Conservation (phyloP, 2,888 invertebrate species). For the Trypoxylon attenuatum region DNA sequence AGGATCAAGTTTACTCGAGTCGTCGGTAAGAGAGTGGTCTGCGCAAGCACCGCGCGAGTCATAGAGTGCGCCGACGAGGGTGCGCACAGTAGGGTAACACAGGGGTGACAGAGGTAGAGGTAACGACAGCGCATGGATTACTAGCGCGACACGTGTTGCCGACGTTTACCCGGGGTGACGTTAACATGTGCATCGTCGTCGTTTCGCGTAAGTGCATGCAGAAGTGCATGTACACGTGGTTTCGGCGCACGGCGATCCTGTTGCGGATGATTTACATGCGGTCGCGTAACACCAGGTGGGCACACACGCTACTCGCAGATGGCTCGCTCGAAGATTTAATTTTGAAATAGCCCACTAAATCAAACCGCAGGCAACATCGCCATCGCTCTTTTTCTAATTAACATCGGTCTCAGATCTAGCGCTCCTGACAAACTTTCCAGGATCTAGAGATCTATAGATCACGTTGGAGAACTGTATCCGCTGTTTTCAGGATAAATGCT, state of each 20-base stretch:
- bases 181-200: slow-evolving; percentile 55
- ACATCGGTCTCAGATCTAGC: no score
- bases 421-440: not conserved
- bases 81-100: slow-evolving; percentile 22
- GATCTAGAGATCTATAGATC: no score
- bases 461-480: no score
- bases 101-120: slow-evolving; percentile 34
- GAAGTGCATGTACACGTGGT: slow-evolving; percentile 49
- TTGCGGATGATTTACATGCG: slow-evolving; percentile 56
- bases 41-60: not conserved
- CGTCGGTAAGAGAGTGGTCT: no score
- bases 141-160: slow-evolving; percentile 53
- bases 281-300: slow-evolving; percentile 44
- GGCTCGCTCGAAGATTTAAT: slow-evolving; percentile 15
- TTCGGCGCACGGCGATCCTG: slow-evolving; percentile 41
- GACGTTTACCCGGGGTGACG: slow-evolving; percentile 53
- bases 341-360: slow-evolving; percentile 7
- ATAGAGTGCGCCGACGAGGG: slow-evolving; percentile 24
- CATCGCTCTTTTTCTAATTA: not conserved
- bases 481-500: slow-evolving; percentile 17
- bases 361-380: not conserved
- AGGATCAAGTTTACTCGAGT: no score
- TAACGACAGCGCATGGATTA: slow-evolving; percentile 55
- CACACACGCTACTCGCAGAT: slow-evolving; percentile 3
- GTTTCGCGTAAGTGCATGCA: slow-evolving; percentile 47